A percentile compares a stretch with the other conserved stretches of the same genome.
Evolutionary conservation across 2,888 invertebrate genomes (phyloP).

Genomic region (Tipula helvola): DNA sequence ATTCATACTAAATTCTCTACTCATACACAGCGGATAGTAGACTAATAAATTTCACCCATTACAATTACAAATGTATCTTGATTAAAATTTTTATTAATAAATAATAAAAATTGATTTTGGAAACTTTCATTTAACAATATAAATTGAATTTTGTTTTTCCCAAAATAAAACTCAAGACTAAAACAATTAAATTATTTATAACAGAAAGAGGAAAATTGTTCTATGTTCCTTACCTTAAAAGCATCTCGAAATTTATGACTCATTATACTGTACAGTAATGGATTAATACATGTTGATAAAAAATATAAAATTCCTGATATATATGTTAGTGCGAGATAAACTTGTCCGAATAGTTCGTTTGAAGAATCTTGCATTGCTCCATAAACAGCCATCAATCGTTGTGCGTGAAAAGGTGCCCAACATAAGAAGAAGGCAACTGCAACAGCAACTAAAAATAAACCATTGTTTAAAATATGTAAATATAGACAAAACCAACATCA

Average conservation of each 20-base stretch:
- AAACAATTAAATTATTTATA: background rate
- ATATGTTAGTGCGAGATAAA: slow-evolving; percentile 51
- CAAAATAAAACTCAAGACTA: background rate
- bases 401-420: slow-evolving; percentile 89
- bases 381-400: slow-evolving; percentile 72
- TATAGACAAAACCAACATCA: too few species aligned
- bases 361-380: slow-evolving; percentile 34
- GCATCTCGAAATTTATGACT: slow-evolving; percentile 57
- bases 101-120: background rate
- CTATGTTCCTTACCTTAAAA: slow-evolving; percentile 41
- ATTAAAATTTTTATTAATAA: background rate
- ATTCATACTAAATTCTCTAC: background rate
- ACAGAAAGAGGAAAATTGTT: background rate
- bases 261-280: slow-evolving; percentile 57
- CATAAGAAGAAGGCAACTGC: slow-evolving; percentile 74
- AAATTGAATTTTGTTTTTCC: background rate
- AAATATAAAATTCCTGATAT: slow-evolving; percentile 54
- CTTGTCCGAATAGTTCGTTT: slow-evolving; percentile 36
- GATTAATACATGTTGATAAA: slow-evolving; percentile 56
- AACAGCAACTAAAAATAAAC: slow-evolving; percentile 54
- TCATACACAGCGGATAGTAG: too few species aligned
- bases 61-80: background rate
- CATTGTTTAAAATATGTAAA: too few species aligned
- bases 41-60: background rate
- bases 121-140: background rate